These are phyloP conservation scores for Tringa solitaria DNA, from an alignment of 2,113 vertebrate species.

Conservation along the genomic window DNA sequence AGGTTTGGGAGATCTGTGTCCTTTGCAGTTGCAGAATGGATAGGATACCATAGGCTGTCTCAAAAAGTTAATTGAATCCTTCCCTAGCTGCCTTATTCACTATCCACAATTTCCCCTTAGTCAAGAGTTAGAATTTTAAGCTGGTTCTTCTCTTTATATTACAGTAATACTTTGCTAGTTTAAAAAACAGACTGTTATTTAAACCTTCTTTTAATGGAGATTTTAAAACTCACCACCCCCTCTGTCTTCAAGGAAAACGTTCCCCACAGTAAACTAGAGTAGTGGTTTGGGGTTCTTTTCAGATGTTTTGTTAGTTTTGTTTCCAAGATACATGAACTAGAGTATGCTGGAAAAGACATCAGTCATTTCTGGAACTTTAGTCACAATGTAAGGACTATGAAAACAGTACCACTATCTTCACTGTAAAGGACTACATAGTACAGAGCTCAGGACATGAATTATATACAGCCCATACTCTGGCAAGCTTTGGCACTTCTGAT, in stretches of 20 bases:
- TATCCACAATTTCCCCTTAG: not conserved
- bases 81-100: not conserved
- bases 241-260: not conserved
- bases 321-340: not conserved
- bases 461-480: not conserved
- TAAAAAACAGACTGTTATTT: not conserved
- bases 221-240: not conserved
- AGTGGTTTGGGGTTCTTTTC: accelerated
- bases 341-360: not conserved
- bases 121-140: not conserved
- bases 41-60: not conserved
- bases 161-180: not conserved
- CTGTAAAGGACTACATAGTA: not conserved
- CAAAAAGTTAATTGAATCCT: not conserved
- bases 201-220: not conserved
- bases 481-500: not conserved
- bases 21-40: not conserved
- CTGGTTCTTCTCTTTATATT: not conserved
- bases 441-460: not conserved
- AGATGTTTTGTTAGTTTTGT: not conserved
- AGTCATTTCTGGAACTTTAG: not conserved
- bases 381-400: not conserved
- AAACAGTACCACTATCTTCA: not conserved
- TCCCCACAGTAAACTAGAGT: not conserved
- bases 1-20: not conserved